Evolutionary conservation across 23 tunicate genomes (phyloP), one percentile per base, ranked within the genome.

Genomic region (Ciona savignyi): DNA sequence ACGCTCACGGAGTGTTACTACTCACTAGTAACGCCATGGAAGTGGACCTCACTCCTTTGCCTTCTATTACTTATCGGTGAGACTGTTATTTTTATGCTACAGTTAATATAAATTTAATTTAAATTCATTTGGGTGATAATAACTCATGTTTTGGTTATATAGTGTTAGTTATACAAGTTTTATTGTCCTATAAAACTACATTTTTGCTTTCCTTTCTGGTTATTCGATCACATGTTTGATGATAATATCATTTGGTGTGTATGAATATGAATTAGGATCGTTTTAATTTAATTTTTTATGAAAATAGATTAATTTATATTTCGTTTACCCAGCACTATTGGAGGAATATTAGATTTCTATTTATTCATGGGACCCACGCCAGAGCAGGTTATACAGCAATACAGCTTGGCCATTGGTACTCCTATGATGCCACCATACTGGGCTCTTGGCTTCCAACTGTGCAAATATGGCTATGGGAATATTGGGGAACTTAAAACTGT

Each of bases 1-100:
- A 77, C 35, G 71, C 81, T 1, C 81, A 90, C 51, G 99, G 99
- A 32, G 67, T 95, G 19, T 95, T 80, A 51, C 72, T 87, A 11
- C 99, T 87, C 76, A 95, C 87, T 66, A 63, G 95, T 64, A 95
- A 95, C 70, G 99, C 99, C 0, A 90, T 87, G 93, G 98, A 86
- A 62, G 69, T 83, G n/a, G 56, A 26, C 0, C 82, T 95, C 29
- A 85, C 75, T 30, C 99, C 96, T 0, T 35, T 3, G 0, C 99
- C 99, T 3, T 84, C 99, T 28, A 30, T 88, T 15, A 87, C 95
- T 4, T 95, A 90, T 56, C 78, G 99, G 1, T 82, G 23, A 2
- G 68, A n/a, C n/a, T n/a, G n/a, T n/a, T n/a, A n/a, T n/a, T n/a
- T n/a, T n/a, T n/a, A n/a, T n/a, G n/a, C n/a, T n/a, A n/a, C n/a